These are phyloP conservation scores for Dipodomys stephensi DNA, from an alignment of 2,113 vertebrate genomes.

Conservation along the genomic window DNA sequence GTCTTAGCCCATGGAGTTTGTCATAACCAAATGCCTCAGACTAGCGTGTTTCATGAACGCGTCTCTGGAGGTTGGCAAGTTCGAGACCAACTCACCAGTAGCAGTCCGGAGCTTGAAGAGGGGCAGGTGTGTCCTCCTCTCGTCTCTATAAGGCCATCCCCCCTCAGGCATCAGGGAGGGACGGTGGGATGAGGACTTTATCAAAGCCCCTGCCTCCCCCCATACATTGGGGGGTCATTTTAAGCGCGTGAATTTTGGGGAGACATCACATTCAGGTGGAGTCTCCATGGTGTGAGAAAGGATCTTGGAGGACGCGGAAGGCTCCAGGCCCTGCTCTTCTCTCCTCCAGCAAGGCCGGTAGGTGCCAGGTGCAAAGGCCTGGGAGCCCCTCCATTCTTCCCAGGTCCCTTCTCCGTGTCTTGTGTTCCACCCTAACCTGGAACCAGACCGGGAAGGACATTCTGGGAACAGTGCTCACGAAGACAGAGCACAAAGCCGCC, in stretches of 20 bases:
- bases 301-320: neutral
- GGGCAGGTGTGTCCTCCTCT: no score
- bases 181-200: neutral
- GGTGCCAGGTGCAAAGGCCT: neutral
- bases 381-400: neutral
- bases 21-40: neutral
- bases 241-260: neutral
- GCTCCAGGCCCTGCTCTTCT: neutral
- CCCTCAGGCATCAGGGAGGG: no score
- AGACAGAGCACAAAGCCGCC: no score
- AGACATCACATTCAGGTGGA: neutral
- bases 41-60: neutral
- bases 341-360: neutral
- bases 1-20: neutral
- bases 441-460: neutral
- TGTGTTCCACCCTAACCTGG: neutral
- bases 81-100: neutral
- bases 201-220: neutral
- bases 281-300: neutral
- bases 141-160: neutral
- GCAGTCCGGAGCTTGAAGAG: neutral
- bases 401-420: neutral
- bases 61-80: neutral
- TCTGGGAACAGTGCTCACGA: neutral
- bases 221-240: neutral